Conservation (phyloP, 2,888 invertebrate genomes). For the Lissonota sp. region DNA sequence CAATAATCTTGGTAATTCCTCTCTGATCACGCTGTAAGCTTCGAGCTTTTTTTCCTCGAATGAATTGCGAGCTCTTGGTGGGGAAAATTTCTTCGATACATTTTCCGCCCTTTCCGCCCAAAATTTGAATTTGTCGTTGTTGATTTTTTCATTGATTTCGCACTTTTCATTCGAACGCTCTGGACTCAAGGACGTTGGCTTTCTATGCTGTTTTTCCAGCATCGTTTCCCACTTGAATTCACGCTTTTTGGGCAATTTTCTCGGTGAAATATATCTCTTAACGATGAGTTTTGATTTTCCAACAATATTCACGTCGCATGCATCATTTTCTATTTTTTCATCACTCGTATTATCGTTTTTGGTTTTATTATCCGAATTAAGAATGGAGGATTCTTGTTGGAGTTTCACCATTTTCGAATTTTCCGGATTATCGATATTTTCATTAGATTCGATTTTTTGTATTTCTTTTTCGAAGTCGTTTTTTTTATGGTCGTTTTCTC, state of each 20-base stretch:
- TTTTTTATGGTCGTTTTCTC: not conserved
- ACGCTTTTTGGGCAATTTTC: conserved; percentile 51
- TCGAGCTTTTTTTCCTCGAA: conserved; percentile 48
- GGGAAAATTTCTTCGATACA: conserved; percentile 17
- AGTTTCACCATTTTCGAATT: not conserved
- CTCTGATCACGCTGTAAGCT: conserved; percentile 41
- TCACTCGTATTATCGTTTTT: not conserved
- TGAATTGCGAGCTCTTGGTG: conserved; percentile 33
- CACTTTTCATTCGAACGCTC: conserved; percentile 13
- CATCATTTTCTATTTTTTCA: conserved; percentile 7
- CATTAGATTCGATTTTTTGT: not conserved
- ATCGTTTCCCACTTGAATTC: conserved; percentile 61
- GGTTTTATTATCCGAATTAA: not conserved
- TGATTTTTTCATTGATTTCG: not conserved
- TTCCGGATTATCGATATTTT: not conserved
- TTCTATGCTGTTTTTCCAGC: conserved; percentile 54
- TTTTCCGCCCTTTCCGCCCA: conserved; percentile 13
- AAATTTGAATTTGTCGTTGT: conserved; percentile 29
- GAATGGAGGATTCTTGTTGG: not conserved
- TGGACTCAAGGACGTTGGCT: not conserved
- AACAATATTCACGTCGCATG: not conserved
- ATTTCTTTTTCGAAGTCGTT: not conserved
- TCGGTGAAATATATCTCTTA: conserved; percentile 15
- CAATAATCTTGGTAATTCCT: conserved; percentile 54
- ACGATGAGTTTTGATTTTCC: not conserved